Evolutionary conservation across 2,888 invertebrate species (phyloP), one percentile per base, ranked within the genome.

Genomic region (Amblyjoppa proteus): DNA sequence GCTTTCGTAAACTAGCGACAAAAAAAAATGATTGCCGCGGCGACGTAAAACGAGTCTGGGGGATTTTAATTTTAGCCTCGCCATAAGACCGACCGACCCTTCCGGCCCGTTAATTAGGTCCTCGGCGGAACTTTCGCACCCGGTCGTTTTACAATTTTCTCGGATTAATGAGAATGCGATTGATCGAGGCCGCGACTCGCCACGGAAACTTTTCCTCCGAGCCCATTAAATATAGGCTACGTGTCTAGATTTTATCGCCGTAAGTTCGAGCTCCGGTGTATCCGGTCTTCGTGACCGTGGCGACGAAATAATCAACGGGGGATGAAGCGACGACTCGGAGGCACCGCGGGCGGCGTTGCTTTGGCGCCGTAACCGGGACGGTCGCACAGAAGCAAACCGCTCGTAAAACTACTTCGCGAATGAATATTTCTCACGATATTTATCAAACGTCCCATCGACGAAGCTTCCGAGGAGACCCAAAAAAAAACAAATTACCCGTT

Each of bases 41-140:
- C 13, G 45, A 49, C 13, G 45, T 3, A 85, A 85, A 88, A 90
- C 83, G 82, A 83, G 83, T 89, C 88, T 89, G 88, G 90, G 89
- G 82, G 89, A 90, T 91, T 90, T 91, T 90, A 90, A 91, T 88
- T 66, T 87, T 86, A 89, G 89, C 88, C 89, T 90, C 89, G 88
- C 84, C 6, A 34, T 7, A 34, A 34, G 34, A 34, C 34, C 34
- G 34, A 34, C 34, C 34, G 34, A 34, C 34, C 83, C n/a, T 4
- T 7, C 69, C 73, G 74, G 41, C 78, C 64, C 69, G 86, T 75
- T 81, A 84, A 87, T 87, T 82, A 75, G 81, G 81, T 80, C 83
- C 16, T 68, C 75, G 76, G 74, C 49, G 49, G 61, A 61, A 71
- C 58, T 56, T 20, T 77, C 56, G 69, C 75, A 75, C n/a, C 78